Evolutionary conservation across 1,140 invertebrate genomes (phyloP).

Genomic region (Xylocopa sonorina): DNA sequence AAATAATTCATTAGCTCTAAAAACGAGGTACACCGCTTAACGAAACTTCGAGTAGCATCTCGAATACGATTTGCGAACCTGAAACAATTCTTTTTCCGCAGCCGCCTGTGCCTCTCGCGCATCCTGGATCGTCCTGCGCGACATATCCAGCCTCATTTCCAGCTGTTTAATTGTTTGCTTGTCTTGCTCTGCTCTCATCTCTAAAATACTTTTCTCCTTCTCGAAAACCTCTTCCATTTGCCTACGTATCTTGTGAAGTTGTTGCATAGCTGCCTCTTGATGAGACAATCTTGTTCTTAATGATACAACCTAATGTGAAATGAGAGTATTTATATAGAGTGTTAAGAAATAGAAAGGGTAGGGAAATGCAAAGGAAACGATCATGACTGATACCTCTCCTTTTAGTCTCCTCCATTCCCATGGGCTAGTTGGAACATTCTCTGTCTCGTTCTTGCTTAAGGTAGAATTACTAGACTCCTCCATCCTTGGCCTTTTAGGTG

Average conservation of each 20-base stretch:
- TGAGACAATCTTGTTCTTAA: conserved; percentile 75
- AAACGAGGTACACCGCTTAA: background rate
- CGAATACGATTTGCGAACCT: conserved; percentile 54
- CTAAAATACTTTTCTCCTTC: conserved; percentile 76
- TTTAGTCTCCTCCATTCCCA: conserved; percentile 75
- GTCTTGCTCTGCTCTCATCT: conserved; percentile 74
- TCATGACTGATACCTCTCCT: conserved; percentile 69
- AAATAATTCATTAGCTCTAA: background rate
- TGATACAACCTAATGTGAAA: conserved; percentile 69
- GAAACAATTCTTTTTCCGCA: conserved; percentile 72
- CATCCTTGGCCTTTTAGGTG: conserved; percentile 64
- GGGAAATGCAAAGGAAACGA: no score
- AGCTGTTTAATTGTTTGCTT: conserved; percentile 77
- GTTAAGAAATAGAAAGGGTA: no score
- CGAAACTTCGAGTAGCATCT: conserved; percentile 10
- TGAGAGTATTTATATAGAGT: no score
- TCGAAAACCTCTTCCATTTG: conserved; percentile 80
- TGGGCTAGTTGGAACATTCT: conserved; percentile 63
- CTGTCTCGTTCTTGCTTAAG: conserved; percentile 41
- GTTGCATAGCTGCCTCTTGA: conserved; percentile 76
- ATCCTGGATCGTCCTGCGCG: conserved; percentile 74
- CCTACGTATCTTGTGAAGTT: conserved; percentile 76
- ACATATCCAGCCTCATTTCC: conserved; percentile 74
- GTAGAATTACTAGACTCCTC: conserved; percentile 49
- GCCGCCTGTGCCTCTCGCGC: conserved; percentile 62